Base-by-base conservation (phyloP, 2,797 vertebrate genomes). In the Myioborus miniatus region DNA sequence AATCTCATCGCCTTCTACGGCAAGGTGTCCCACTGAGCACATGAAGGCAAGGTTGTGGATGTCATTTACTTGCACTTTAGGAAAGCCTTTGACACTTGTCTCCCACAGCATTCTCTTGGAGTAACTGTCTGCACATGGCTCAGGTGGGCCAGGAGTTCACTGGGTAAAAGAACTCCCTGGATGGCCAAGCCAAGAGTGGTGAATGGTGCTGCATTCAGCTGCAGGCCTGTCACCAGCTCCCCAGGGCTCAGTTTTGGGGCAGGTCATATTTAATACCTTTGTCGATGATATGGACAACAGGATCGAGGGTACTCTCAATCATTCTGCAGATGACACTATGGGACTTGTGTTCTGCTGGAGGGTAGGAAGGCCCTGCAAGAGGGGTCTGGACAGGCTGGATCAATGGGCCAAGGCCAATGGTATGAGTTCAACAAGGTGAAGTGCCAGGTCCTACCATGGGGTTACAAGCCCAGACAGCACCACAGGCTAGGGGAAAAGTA, bases 241-340 rank as follows among this genome's bases (percentile, higher is more conserved):
- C 13, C 41, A 55, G 23, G 47, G 34, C 19, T 75, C 47, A 30
- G 36, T n/a, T 55, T 9, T 49, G 22, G 34, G 36, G 36, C 15
- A 67, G 32, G 26, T 32, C 39, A 60, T 18, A n/a, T 74, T 67
- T 39, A 46, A 11, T 13, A 44, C 10, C 30, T 75, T 43, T 17
- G 11, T 4, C 0, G 0, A 30, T 26, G 20, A 69, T 8, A 20
- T 29, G 29, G n/a, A 60, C 62, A 52, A 44, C 55, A 46, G 39
- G 15, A 59, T 13, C 1, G 2, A 76, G 19, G 19, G n/a, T 27
- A 23, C 32, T 22, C 60, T 58, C 29, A 46, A 26, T 27, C 44
- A 59, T 58, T 52, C 10, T 59, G 44, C 27, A 67, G 37, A 27
- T 24, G 19, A 60, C 37, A 44, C 23, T 7, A 3, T 3, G 12